Evolutionary conservation across 92 coral and sea anemone species (phyloP).

Genomic region (Epizoanthus ramosus): DNA sequence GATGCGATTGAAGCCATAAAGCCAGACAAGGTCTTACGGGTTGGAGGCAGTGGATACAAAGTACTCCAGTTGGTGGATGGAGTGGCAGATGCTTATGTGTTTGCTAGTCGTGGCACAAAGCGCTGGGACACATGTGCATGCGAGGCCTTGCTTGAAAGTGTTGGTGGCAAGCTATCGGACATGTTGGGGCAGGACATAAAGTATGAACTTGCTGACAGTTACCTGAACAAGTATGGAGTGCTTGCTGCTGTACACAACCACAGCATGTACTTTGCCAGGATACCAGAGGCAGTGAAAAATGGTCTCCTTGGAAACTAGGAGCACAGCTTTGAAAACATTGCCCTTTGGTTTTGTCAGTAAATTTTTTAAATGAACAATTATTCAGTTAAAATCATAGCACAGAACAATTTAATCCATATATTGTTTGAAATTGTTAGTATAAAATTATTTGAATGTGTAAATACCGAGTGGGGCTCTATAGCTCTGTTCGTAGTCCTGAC

Average conservation of each 20-base stretch:
- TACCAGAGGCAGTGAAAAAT: conserved; percentile 84
- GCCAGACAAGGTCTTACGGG: conserved; percentile 79
- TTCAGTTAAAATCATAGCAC: no score
- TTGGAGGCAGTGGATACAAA: conserved; percentile 95
- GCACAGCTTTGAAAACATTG: neutral
- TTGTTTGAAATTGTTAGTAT: no score
- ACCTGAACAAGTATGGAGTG: conserved; percentile 81
- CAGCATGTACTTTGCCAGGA: conserved; percentile 61
- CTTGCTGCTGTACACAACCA: conserved; percentile 85
- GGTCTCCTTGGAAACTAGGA: conserved; percentile 40
- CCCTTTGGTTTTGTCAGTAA: neutral
- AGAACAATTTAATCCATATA: no score
- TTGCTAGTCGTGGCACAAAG: conserved; percentile 91
- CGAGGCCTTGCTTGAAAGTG: conserved; percentile 85
- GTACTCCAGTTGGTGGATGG: conserved; percentile 84
- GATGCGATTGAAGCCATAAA: conserved; percentile 95
- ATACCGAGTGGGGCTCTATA: no score
- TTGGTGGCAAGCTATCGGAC: conserved; percentile 90
- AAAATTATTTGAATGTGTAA: no score
- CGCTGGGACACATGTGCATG: conserved; percentile 99
- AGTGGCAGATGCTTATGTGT: conserved; percentile 90
- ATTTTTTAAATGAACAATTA: neutral
- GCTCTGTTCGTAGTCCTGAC: no score
- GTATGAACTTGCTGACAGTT: conserved; percentile 74
- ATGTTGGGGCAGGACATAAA: conserved; percentile 76